phyloP scores from a whole-genome alignment of 2,113 vertebrate species.

The Lasiurus cinereus region DNA sequence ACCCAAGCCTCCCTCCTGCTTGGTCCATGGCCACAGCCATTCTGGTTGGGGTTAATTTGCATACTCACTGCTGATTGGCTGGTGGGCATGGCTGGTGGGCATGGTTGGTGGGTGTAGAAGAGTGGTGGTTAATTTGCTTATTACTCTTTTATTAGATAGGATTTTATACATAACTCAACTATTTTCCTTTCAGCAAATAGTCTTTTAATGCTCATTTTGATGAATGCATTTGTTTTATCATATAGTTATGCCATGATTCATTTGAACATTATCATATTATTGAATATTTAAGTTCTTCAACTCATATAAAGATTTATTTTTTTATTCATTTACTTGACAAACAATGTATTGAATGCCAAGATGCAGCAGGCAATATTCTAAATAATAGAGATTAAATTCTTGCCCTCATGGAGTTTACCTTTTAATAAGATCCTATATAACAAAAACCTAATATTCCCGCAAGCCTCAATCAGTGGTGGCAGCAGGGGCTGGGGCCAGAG shows the following conservation, averaged over 20 bases:
- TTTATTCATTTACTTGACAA: slow-evolving; percentile 16
- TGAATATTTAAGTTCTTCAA: not conserved
- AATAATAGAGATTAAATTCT: not conserved
- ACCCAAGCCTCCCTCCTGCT: too few relatives aligned
- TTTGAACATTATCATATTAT: not conserved
- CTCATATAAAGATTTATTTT: not conserved
- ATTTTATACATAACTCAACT: not conserved
- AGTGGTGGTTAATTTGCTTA: too few relatives aligned
- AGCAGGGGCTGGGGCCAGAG: too few relatives aligned
- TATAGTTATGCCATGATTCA: not conserved
- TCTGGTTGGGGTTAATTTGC: too few relatives aligned
- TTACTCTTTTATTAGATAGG: too few relatives aligned
- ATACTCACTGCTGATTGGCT: too few relatives aligned
- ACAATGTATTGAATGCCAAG: not conserved
- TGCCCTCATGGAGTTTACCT: not conserved
- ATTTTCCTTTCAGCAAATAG: not conserved
- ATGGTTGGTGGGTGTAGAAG: too few relatives aligned
- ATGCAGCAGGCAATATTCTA: not conserved
- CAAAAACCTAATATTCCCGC: too few relatives aligned
- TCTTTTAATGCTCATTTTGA: not conserved
- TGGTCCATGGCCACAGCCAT: too few relatives aligned
- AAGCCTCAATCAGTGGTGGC: too few relatives aligned
- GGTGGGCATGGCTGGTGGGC: too few relatives aligned
- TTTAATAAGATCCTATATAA: not conserved
- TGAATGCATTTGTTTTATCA: not conserved